Conservation (phyloP, 2,888 invertebrate species). For the Orthonevra nobilis region DNA sequence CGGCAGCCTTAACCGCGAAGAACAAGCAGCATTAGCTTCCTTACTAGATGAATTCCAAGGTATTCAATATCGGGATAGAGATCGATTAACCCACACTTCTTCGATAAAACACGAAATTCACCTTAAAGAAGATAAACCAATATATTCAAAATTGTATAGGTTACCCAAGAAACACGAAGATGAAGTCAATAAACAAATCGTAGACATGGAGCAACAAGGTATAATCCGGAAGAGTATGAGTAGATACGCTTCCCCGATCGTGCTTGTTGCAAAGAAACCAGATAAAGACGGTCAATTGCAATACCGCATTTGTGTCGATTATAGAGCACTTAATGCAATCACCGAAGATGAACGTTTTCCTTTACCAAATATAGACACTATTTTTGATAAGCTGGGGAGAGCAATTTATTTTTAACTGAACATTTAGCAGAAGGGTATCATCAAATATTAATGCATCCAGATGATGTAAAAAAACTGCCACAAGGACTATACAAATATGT, state of each 20-base stretch:
- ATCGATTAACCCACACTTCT: background rate
- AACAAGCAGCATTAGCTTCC: background rate
- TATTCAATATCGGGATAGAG: background rate
- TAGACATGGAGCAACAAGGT: background rate
- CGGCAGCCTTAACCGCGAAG: no score
- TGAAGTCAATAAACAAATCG: background rate
- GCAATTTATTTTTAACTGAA: conserved; percentile 3
- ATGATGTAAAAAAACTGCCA: background rate
- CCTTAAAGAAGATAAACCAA: no score
- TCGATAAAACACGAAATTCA: background rate
- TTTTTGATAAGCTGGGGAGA: conserved; percentile 12
- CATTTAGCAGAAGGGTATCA: background rate
- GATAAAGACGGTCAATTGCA: background rate
- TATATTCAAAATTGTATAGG: background rate
- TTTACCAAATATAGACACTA: conserved; percentile 15
- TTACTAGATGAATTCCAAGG: background rate
- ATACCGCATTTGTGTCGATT: background rate
- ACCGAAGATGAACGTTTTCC: background rate
- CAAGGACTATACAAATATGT: background rate
- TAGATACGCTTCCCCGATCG: no score
- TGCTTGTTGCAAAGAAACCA: background rate
- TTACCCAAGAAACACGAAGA: conserved; percentile 1
- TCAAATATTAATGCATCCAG: conserved; percentile 11
- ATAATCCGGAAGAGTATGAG: background rate
- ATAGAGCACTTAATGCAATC: background rate